Evolutionary conservation across 2,797 vertebrate species (phyloP), one percentile per base, ranked within the genome.

Genomic region (Thunnus albacares): DNA sequence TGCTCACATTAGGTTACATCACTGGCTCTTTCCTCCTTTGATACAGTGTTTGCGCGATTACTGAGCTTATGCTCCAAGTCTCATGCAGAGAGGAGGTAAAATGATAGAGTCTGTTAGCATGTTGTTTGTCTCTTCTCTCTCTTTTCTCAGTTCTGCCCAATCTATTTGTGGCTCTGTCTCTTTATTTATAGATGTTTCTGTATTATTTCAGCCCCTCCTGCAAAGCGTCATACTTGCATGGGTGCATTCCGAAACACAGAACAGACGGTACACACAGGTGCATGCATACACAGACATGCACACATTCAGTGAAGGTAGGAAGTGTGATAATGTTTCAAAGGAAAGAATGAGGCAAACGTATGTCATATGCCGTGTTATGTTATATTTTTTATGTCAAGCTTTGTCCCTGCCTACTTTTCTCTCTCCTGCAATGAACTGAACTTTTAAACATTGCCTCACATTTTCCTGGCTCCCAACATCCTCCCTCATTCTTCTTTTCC

Each of bases 381-480:
- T 59, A 66, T 18, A 38, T 38, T 11, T 38, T 38, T 38, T 38
- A 38, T 9, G 35, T 38, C 8, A 38, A 38, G 26, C 17, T 49
- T 38, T 52, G 24, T 61, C 38, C 17, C 1, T 30, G 45, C 79
- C 66, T 64, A 58, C 71, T 35, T 83, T 43, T 65, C 8, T 52
- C 58, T 67, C 38, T 64, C 66, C 26, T 51, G 55, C 65, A 71
- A 49, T 47, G 41, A 68, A 41, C 24, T 64, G 20, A 57, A 69
- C 59, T 74, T 90, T 85, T 77, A 52, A 60, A 71, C 60, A 73
- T 78, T 83, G 75, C 53, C 64, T 90, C 82, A 82, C 17, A 61
- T 72, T 76, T 76, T 76, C 68, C 57, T 80, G 79, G 62, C 79
- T 71, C 55, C 64, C 38, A 57, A 62, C 71, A 49, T 73, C 55